Evolutionary conservation across 1,140 invertebrate species (phyloP), one percentile per base, ranked within the genome.

Genomic region (Drosophila jambulina): DNA sequence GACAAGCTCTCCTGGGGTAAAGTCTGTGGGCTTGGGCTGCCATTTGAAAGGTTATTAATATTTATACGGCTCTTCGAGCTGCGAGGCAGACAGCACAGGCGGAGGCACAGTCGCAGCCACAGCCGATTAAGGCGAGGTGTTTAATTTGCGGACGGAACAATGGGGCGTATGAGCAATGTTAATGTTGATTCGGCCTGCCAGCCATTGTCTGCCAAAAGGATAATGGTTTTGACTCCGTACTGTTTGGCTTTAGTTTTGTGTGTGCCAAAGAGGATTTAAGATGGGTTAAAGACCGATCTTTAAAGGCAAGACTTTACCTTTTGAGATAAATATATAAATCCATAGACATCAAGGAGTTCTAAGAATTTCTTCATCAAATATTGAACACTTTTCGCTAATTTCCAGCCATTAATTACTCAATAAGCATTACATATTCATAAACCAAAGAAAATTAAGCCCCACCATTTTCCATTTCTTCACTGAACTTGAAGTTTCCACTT

Each of bases 21-120:
- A 23, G 46, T 38, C 34, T 8, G 23, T 27, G 15, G 46, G 46
- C 46, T 29, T 29, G 45, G 34, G 68, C 62, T 62, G 75, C 61
- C 82, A 81, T 79, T 67, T 82, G 79, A 87, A 82, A 65, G 68
- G 68, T 88, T 88, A 87, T 87, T 88, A 87, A 87, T 87, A 87
- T 88, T 87, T 87, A 87, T 84, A 78, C 64, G 76, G 77, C 83
- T 67, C 83, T 87, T 72, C 45, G 67, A 46, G 53, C 53, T 54
- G 51, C n/a, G 27, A 51, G 49, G 54, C 67, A 70, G 63, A 53
- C 59, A 69, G 38, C 49, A 29, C 59, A 68, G 49, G 32, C 45
- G 29, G 54, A 57, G 49, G 25, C 51, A 29, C 34, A 51, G 43
- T 13, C 32, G 4, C 65, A 60, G 43, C 38, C 69, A 27, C 71